Base-by-base conservation (phyloP, 2,797 vertebrate genomes). In the Rallus crepitans region DNA sequence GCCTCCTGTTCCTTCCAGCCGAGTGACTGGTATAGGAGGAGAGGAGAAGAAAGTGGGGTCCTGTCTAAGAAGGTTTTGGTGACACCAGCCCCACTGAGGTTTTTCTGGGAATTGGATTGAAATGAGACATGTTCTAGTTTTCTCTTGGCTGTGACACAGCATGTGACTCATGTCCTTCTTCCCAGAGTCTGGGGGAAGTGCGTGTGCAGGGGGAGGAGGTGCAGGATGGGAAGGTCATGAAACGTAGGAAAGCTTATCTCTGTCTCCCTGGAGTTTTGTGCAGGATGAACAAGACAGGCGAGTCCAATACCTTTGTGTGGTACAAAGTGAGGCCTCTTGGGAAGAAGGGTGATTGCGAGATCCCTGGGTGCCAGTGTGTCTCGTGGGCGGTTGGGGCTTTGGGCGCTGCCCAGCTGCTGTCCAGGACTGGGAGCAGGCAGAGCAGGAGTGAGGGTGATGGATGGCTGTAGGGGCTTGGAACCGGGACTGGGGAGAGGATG, bases 381-480 rank as follows among this genome's bases (percentile, higher is more conserved):
- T 31, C 68, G 53, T 30, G 37, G 45, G 31, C 35, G 20, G 2
- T 33, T 28, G 19, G 27, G 61, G 52, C 24, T 48, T 59, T 20
- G 4, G 3, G 12, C 3, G 0, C 66, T 63, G 42, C 47, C n/a
- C n/a, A 8, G 28, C 7, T 27, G 52, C 23, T 16, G 4, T 33
- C 76, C 33, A 24, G 47, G 40, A 28, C 4, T 15, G 47, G 10
- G 31, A 30, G 48, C 10, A n/a, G 71, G 21, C 6, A 37, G 37
- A 65, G 53, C 48, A 78, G 50, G 27, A 30, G 45, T 45, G 42
- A 19, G 42, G 42, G 18, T 19, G 42, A 42, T 2, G 37, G n/a
- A 27, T 50, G 48, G 35, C 59, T 56, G n/a, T 31, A 70, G 33
- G 37, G 18, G 9, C 15, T 8, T 66, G 35, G 45, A 52, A 15